Evolutionary conservation across 2,797 vertebrate genomes (phyloP), one percentile per base, ranked within the genome.

Genomic region (Acanthornis magna): DNA sequence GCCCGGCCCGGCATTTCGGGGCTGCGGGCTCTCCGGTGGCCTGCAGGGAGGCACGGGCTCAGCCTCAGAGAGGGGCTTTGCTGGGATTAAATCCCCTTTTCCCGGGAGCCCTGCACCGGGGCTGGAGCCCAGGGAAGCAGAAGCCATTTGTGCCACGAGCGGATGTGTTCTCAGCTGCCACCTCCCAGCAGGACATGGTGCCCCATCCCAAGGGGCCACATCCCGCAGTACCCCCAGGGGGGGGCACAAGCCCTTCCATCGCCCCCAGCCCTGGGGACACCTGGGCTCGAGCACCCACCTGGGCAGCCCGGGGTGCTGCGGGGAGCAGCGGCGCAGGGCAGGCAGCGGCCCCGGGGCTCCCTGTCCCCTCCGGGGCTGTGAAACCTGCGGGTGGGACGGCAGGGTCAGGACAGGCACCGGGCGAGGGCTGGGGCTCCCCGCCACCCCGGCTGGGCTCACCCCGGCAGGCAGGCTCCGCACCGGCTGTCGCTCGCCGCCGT

Each of bases 381-480:
- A 95, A 97, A 98, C 90, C 98, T 98, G 88, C 6, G 17, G 65
- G 67, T 6, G 29, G 67, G 54, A 91, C 55, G 18, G 42, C 6
- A 55, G 6, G 63, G 38, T 93, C 50, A 90, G 61, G 42, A 62
- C 34, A 1, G 20, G 12, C 40, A 62, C 5, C 1, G 2, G 27
- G 42, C 2, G 0, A 4, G 23, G 21, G 53, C 53, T 13, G 58
- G 29, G 62, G 36, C 9, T 5, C 7, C 4, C 6, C 2, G 25
- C 17, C 2, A 4, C 2, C 17, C 21, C 10, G 9, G 43, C 29
- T 15, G 62, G 13, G 55, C 94, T 95, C 97, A 99, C 99, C 99
- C 99, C 1, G 96, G 93, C 95, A 98, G 96, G 95, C 99, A 99
- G 95, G 85, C 95, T 79, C 99, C 99, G 74, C 99, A 99, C 25